Evolutionary conservation across 2,888 invertebrate species (phyloP), one percentile per base, ranked within the genome.

Genomic region (Lasioglossum morio): DNA sequence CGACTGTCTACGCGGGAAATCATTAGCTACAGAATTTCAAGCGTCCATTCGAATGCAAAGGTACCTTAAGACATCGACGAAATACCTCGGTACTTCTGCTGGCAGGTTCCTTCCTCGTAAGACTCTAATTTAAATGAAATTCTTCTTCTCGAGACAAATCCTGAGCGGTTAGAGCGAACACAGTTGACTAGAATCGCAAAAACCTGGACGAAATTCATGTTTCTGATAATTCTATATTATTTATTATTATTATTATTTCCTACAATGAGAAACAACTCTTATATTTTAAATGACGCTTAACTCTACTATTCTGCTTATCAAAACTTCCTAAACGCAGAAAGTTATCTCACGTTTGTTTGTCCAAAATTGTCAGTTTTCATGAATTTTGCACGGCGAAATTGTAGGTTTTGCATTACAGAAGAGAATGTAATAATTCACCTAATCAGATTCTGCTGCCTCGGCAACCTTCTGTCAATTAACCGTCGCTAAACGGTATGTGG

Each of bases 1-100:
- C 7, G 30, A 19, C 63, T 19, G 63, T 63, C 63, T 63, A 63
- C 63, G 63, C 30, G 63, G 8, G 63, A 30, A 63, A 63, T 63
- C 63, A 63, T 63, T 34, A 63, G 63, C 63, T 34, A 34, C 63
- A 63, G 63, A 30, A 63, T 63, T 63, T 63, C 63, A 19, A 30
- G 63, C 30, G 30, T 63, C 63, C 19, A 63, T 63, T 63, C 63
- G 30, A 63, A 57, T 57, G n/a, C 57, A n/a, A n/a, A 57, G 57
- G 57, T 7, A 12, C 57, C 57, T 57, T 57, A 57, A 57, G 57
- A 57, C 57, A 57, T 57, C 57, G 57, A 57, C n/a, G 57, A 57
- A 57, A 57, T 57, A 57, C 57, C 57, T 57, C 57, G 57, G 57
- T n/a, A 57, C 57, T 57, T 57, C n/a, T 57, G n/a, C 57, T n/a